Conservation (phyloP, 2,888 invertebrate species). For the Scaptomyza caliginosa region DNA sequence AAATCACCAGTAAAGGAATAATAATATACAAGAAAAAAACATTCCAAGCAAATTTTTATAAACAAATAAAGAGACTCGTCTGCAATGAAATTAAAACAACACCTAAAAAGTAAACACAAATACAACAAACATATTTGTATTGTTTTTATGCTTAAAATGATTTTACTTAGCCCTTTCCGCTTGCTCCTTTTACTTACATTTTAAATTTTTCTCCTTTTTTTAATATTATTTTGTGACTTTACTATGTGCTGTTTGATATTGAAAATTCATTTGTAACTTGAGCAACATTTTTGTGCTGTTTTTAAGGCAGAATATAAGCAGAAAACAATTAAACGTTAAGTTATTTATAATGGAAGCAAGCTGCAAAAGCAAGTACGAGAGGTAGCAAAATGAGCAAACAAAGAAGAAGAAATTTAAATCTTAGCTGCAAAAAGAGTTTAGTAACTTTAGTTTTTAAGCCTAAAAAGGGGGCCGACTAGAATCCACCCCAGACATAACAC, state of each 20-base stretch:
- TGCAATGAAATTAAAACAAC: constrained; percentile 22
- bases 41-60: constrained; percentile 48
- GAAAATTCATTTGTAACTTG: constrained; percentile 14
- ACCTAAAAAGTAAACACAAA: constrained; percentile 63
- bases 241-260: constrained; percentile 11
- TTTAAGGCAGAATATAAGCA: constrained; percentile 43
- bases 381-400: constrained; percentile 10
- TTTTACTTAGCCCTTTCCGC: constrained; percentile 11
- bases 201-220: constrained; percentile 34
- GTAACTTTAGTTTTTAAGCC: constrained; percentile 37
- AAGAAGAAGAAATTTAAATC: constrained; percentile 45
- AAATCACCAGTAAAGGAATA: constrained; percentile 6
- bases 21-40: constrained; percentile 42
- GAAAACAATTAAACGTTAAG: constrained; percentile 52
- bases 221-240: constrained; percentile 19
- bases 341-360: constrained; percentile 47
- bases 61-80: constrained; percentile 29
- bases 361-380: constrained; percentile 1
- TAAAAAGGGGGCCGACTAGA: constrained; percentile 26
- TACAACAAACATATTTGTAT: constrained; percentile 50
- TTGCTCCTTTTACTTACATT: constrained; percentile 37
- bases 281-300: constrained; percentile 52
- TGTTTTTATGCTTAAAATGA: constrained; percentile 21
- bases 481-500: constrained; percentile 17
- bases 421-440: constrained; percentile 44